Percentiles rank a stretch among this genome's conserved stretches.
Conservation (phyloP, 2,113 vertebrate species). For the Oreocharis arfaki region DNA sequence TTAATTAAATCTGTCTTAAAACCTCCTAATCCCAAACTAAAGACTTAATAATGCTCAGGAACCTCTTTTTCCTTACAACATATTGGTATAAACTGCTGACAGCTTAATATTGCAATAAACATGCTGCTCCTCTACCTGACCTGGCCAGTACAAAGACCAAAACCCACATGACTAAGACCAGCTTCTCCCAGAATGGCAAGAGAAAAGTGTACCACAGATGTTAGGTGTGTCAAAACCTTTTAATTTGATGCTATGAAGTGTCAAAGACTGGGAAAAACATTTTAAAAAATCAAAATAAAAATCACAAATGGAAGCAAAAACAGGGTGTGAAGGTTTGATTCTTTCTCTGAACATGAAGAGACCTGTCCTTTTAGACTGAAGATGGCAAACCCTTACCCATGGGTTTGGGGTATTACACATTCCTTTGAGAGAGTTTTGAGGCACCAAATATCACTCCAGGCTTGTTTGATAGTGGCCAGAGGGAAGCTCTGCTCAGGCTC, state of each 20-base stretch:
- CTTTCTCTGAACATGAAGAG: background rate
- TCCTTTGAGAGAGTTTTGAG: background rate
- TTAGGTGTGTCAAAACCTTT: background rate
- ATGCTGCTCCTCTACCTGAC: background rate
- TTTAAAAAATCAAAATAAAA: background rate
- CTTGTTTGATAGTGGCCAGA: background rate
- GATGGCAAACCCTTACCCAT: background rate
- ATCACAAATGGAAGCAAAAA: background rate
- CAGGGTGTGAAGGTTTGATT: background rate
- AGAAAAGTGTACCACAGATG: background rate
- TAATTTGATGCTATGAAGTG: background rate
- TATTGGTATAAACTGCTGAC: constrained; percentile 61
- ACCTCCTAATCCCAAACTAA: constrained; percentile 62
- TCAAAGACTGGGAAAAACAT: background rate
- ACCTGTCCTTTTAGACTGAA: background rate
- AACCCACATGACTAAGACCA: background rate
- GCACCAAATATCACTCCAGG: background rate
- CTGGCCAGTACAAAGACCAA: background rate
- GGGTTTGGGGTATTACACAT: background rate
- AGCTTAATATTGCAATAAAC: constrained; percentile 51
- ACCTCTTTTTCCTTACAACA: constrained; percentile 44
- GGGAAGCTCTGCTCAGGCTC: background rate
- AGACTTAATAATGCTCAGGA: constrained; percentile 59
- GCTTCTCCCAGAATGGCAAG: background rate
- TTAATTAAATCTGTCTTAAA: constrained; percentile 79